Base-by-base conservation (phyloP, 2,113 vertebrate species). In the Colossoma macropomum region DNA sequence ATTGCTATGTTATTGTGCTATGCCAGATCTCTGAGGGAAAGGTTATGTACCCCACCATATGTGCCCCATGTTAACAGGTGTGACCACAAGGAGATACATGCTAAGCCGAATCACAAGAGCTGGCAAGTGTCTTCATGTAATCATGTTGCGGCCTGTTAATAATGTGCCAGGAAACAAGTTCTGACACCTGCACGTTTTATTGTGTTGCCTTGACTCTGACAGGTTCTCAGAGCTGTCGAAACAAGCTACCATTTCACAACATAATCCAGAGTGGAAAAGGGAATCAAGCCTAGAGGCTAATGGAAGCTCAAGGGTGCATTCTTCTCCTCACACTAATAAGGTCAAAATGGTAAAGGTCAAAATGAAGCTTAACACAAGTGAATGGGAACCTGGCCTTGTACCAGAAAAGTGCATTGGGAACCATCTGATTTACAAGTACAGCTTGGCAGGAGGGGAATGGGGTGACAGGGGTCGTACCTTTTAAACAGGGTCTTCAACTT, bases 301-400 rank as follows among this genome's bases (percentile, higher is more conserved):
- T 8, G 41, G 41, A 45, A 45, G 41, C 5, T 45, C 41, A 45
- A 45, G 4, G 4, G 41, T 45, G 41, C 41, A 59, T 50, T 45
- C 19, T 28, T 32, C 25, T 66, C 25, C 75, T 30, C 41, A 68
- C 45, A 68, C 23, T 68, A 52, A 78, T 68, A 52, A 68, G 45
- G 59, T 77, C 60, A 50, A 48, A 48, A 23, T 68, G 28, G 10
- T 68, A 66, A 68, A 68, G 62, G 27, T 52, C 15, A 34, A 50
- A 45, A 30, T 34, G 4, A 45, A 66, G 45, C 27, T n/a, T 68
- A 28, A 50, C 8, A 68, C 21, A n/a, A 77, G 62, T 19, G 27
- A 65, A 77, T 12, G 68, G 23, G 68, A n/a, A 17, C 23, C 68
- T n/a, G 23, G 23, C n/a, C 41, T 45, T 71, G 32, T 23, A 38